Conservation (phyloP, 2,888 invertebrate species). For the Cryptosula pallasiana region DNA sequence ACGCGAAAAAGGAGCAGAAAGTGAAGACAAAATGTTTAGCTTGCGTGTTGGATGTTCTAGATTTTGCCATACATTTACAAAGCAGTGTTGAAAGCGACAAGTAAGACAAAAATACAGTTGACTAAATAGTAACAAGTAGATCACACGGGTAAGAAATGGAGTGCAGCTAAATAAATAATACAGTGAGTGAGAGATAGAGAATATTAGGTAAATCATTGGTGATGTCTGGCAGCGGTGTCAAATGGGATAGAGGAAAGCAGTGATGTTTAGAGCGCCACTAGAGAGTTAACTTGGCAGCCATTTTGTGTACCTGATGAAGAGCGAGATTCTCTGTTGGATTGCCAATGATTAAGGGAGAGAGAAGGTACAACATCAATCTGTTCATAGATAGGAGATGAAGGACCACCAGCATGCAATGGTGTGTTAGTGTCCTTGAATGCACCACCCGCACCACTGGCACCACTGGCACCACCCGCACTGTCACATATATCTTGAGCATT, state of each 20-base stretch:
- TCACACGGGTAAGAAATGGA: too few relatives aligned
- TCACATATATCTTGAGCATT: not conserved
- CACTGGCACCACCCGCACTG: not conserved
- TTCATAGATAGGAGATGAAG: constrained; percentile 18
- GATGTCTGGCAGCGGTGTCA: not conserved
- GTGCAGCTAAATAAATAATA: not conserved
- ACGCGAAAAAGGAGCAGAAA: too few relatives aligned
- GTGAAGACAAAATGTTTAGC: too few relatives aligned
- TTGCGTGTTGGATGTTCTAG: too few relatives aligned
- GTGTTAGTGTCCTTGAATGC: not conserved
- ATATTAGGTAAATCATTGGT: not conserved
- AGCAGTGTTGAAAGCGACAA: too few relatives aligned
- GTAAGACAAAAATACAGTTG: too few relatives aligned
- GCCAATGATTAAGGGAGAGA: not conserved
- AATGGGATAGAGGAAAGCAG: not conserved
- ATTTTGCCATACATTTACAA: too few relatives aligned
- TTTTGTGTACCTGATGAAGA: constrained; percentile 7
- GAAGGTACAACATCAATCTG: constrained; percentile 1
- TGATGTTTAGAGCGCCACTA: not conserved
- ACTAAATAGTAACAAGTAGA: too few relatives aligned
- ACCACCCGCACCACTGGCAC: not conserved
- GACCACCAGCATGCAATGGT: constrained; percentile 21
- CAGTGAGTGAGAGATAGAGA: too few relatives aligned
- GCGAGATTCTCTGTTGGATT: not conserved
- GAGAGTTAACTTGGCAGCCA: not conserved